Evolutionary conservation across 2,113 vertebrate species (phyloP).

Genomic region (Oncorhynchus nerka): DNA sequence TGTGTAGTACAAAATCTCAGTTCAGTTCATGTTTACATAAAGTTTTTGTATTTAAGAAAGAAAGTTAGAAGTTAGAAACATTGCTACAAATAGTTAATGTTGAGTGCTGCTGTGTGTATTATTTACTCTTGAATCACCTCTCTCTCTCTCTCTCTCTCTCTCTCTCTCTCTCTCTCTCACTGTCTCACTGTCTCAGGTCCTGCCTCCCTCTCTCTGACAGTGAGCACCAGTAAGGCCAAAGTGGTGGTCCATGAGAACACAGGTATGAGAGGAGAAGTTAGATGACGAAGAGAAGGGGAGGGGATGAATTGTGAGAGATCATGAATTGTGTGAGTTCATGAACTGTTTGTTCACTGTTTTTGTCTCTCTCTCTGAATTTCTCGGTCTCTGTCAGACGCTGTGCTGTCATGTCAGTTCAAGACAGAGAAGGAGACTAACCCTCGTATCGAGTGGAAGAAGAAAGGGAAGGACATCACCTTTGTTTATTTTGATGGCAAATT

Average conservation of each 20-base stretch:
- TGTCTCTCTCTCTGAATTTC: no score
- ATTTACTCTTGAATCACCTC: no score
- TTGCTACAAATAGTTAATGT: not conserved
- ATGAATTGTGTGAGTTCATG: no score
- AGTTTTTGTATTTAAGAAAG: no score
- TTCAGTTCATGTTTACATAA: no score
- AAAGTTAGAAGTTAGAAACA: not conserved
- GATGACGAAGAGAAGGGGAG: no score
- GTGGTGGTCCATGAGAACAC: slow-evolving; percentile 73
- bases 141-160: no score
- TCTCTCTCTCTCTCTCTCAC: no score
- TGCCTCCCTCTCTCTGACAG: slow-evolving; percentile 58
- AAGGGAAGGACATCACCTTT: slow-evolving; percentile 78
- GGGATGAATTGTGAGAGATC: not conserved
- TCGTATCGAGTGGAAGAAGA: slow-evolving; percentile 94
- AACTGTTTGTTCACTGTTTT: not conserved
- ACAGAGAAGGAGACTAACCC: slow-evolving; percentile 75
- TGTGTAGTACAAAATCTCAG: not conserved
- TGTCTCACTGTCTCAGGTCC: slow-evolving; percentile 45
- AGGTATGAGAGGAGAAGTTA: slow-evolving; percentile 51
- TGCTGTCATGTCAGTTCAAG: slow-evolving; percentile 83
- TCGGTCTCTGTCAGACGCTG: slow-evolving; percentile 70
- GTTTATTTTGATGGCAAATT: slow-evolving; percentile 85
- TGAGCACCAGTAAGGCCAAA: slow-evolving; percentile 65
- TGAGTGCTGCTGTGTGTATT: no score